Evolutionary conservation across 2,888 invertebrate genomes (phyloP).

Genomic region (Meandrusa payeni): DNA sequence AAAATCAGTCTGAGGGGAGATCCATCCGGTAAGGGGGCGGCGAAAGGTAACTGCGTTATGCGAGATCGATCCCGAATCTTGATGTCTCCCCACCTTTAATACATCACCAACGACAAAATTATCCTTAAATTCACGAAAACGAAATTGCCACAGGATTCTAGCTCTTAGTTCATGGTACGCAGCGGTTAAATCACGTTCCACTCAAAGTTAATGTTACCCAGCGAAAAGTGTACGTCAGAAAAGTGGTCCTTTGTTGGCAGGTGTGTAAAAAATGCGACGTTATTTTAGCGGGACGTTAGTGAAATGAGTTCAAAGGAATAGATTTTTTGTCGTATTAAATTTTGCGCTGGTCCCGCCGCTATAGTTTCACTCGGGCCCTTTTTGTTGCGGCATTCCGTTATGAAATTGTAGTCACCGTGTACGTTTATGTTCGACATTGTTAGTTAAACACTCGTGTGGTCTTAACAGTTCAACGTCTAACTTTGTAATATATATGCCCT

Average conservation of each 20-base stretch:
- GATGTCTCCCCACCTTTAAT: conserved; percentile 31
- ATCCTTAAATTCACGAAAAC: conserved; percentile 12
- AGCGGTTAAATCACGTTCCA: conserved; percentile 27
- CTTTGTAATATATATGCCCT: no score
- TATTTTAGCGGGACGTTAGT: conserved; percentile 41
- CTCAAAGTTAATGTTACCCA: conserved; percentile 29
- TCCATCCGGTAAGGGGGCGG: conserved; percentile 33
- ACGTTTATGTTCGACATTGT: no score
- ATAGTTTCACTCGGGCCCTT: conserved; percentile 16
- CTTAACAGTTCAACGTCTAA: no score
- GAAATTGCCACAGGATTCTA: neutral
- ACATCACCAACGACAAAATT: conserved; percentile 21
- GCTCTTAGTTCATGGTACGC: conserved; percentile 16
- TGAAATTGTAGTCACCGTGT: neutral
- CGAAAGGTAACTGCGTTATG: conserved; percentile 34
- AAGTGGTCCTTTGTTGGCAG: conserved; percentile 53
- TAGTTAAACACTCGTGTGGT: no score
- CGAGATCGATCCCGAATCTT: conserved; percentile 42
- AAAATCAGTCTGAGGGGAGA: conserved; percentile 30
- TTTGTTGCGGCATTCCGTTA: neutral
- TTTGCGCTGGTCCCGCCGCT: conserved; percentile 8
- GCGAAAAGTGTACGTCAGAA: conserved; percentile 39
- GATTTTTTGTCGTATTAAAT: conserved; percentile 25
- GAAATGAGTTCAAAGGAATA: conserved; percentile 37
- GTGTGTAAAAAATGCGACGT: conserved; percentile 54